Percentiles rank a stretch among this genome's conserved stretches.
These are phyloP conservation scores for Drosophila virilis DNA, from an alignment of 1,140 invertebrate species.

Conservation along the genomic window DNA sequence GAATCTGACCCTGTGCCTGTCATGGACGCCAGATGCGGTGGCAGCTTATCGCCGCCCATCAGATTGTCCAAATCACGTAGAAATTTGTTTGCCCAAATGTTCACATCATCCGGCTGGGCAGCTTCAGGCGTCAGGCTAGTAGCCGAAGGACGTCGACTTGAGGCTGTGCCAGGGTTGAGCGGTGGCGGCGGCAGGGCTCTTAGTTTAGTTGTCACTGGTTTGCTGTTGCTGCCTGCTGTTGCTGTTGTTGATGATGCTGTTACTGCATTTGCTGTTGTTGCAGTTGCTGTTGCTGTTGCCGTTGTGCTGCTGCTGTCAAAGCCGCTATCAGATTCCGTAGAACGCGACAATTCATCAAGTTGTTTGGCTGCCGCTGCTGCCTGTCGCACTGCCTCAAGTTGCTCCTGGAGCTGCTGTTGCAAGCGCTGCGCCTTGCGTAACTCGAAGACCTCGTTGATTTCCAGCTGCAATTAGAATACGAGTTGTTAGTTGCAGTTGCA, in stretches of 20 bases:
- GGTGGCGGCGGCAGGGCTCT: conserved; percentile 72
- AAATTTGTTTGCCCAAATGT: conserved; percentile 83
- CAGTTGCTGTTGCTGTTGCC: conserved; percentile 30
- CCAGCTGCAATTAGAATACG: conserved; percentile 79
- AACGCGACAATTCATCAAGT: conserved; percentile 81
- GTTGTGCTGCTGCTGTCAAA: conserved; percentile 79
- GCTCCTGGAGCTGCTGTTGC: conserved; percentile 60
- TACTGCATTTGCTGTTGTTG: conserved; percentile 16
- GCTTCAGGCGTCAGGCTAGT: neutral
- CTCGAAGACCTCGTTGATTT: conserved; percentile 84
- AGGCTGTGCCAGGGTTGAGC: conserved; percentile 35
- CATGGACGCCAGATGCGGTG: conserved; percentile 56
- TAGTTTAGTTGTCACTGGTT: conserved; percentile 74
- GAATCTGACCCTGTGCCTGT: conserved; percentile 31
- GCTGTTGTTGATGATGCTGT: conserved; percentile 8
- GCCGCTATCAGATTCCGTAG: conserved; percentile 81
- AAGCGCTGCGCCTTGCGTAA: conserved; percentile 71
- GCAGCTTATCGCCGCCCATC: conserved; percentile 75
- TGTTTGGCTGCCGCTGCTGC: conserved; percentile 43
- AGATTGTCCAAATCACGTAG: conserved; percentile 82
- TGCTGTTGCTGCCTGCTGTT: conserved; percentile 28
- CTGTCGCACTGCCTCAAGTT: conserved; percentile 48
- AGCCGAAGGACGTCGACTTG: conserved; percentile 11
- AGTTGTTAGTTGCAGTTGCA: conserved; percentile 58
- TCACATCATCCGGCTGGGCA: conserved; percentile 67